phyloP scores from a whole-genome alignment of 2,113 vertebrate species.

The Cercocebus atys region DNA sequence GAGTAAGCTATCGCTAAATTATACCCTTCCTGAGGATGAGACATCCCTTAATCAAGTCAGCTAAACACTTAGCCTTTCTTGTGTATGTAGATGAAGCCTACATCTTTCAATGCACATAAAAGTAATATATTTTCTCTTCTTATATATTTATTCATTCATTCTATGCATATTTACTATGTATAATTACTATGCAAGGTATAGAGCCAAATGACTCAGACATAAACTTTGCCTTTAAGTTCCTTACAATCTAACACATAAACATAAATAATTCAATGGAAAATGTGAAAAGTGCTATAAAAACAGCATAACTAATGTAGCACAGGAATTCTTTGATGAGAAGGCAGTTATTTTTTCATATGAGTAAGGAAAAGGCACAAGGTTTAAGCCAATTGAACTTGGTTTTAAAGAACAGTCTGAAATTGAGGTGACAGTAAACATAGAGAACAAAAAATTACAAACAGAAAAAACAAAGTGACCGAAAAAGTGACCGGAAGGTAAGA shows the following conservation, averaged over 20 bases:
- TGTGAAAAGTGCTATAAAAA: background rate
- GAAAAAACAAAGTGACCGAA: background rate
- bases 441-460: background rate
- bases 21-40: background rate
- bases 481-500: background rate
- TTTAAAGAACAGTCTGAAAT: background rate
- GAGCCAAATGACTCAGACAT: background rate
- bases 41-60: slow-evolving; percentile 3
- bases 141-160: background rate
- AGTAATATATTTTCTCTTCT: background rate
- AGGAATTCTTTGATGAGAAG: background rate
- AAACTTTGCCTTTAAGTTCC: background rate
- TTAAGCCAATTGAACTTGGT: background rate
- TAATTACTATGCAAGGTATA: background rate
- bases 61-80: background rate
- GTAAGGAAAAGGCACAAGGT: background rate
- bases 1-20: background rate
- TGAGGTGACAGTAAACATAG: background rate
- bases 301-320: background rate
- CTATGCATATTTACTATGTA: background rate
- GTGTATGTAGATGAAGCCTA: background rate
- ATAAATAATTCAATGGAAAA: background rate
- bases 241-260: background rate
- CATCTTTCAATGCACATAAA: background rate
- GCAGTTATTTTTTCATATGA: background rate